These are phyloP conservation scores for Trichopoda pennipes DNA, from an alignment of 2,888 invertebrate genomes.

Conservation along the genomic window DNA sequence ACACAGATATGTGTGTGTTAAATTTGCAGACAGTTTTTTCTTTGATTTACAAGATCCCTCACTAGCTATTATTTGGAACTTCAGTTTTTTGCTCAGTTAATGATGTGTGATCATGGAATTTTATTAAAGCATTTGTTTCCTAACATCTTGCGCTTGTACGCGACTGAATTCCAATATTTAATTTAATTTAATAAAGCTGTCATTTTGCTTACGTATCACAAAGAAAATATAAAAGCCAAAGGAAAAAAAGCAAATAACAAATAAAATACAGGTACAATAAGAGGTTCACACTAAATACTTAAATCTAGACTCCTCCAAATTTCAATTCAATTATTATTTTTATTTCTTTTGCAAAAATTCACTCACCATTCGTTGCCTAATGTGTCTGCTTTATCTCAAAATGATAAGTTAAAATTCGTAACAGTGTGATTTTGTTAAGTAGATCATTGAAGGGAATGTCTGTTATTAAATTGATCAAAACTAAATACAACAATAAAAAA, in stretches of 20 bases:
- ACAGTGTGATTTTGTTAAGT: constrained; percentile 55
- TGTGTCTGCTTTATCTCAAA: not conserved
- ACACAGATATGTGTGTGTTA: constrained; percentile 1
- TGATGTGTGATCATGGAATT: constrained; percentile 73
- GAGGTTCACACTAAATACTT: constrained; percentile 17
- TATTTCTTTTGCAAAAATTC: not conserved
- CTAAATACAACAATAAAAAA: constrained; percentile 29
- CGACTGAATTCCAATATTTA: constrained; percentile 69
- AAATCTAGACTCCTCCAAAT: not conserved
- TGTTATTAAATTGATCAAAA: constrained; percentile 48
- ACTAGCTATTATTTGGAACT: not conserved
- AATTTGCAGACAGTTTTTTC: constrained; percentile 52
- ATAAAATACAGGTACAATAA: not conserved
- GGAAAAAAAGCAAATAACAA: not conserved
- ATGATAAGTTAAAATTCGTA: constrained; percentile 13
- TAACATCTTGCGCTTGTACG: constrained; percentile 11
- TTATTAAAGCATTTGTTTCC: constrained; percentile 63
- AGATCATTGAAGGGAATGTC: constrained; percentile 66
- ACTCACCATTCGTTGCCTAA: not conserved
- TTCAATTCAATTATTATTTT: too few species aligned
- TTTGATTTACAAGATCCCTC: constrained; percentile 19
- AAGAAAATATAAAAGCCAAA: constrained; percentile 1
- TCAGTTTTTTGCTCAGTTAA: constrained; percentile 68
- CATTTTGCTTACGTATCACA: constrained; percentile 58
- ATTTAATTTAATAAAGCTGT: constrained; percentile 71